Evolutionary conservation across 2,113 vertebrate genomes (phyloP).

Genomic region (Bothrops jararaca): DNA sequence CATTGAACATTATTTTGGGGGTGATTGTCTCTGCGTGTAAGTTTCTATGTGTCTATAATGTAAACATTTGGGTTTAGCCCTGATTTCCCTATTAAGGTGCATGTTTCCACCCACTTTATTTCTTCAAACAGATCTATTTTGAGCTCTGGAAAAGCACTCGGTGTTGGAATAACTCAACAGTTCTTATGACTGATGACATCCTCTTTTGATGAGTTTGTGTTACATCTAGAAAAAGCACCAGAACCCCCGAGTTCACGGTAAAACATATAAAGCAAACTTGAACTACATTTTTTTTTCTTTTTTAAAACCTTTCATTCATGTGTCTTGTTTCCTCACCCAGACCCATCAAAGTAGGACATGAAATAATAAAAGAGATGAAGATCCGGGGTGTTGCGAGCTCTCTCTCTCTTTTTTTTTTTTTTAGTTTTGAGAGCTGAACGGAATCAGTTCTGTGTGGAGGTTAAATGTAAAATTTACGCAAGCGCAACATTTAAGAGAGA

Average conservation of each 20-base stretch:
- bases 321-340: background rate
- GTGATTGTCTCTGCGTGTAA: too few relatives aligned
- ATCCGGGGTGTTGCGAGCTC: background rate
- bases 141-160: background rate
- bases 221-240: background rate
- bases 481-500: too few relatives aligned
- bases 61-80: too few relatives aligned
- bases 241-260: background rate
- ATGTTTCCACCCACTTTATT: background rate
- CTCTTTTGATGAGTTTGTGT: too few relatives aligned
- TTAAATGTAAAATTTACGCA: too few relatives aligned
- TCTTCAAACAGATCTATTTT: background rate
- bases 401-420: too few relatives aligned
- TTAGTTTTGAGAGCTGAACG: background rate
- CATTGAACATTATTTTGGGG: too few relatives aligned
- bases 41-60: too few relatives aligned
- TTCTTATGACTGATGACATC: background rate
- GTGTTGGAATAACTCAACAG: too few relatives aligned
- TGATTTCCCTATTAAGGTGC: too few relatives aligned
- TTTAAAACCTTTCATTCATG: rapidly evolving
- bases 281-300: background rate
- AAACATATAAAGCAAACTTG: background rate
- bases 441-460: conserved; percentile 24
- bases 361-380: conserved; percentile 16
- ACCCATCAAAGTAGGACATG: background rate